Percentiles rank a stretch among this genome's conserved stretches.
Evolutionary conservation across 2,888 invertebrate genomes (phyloP).

Genomic region (Morpho achilles): DNA sequence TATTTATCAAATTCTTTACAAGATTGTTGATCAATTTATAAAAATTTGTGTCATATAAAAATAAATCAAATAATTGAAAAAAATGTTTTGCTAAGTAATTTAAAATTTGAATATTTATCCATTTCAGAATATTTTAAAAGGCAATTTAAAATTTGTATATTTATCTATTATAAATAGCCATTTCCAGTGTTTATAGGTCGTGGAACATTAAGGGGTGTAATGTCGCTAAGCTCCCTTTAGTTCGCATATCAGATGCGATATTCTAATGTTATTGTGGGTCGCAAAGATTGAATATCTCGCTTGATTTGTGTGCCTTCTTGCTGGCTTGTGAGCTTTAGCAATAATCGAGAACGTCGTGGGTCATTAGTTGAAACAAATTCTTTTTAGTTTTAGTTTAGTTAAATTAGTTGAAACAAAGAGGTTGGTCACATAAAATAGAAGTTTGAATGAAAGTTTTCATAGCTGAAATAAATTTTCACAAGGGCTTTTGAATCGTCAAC

Average conservation of each 20-base stretch:
- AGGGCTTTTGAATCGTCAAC: neutral
- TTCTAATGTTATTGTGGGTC: constrained; percentile 70
- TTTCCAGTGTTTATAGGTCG: constrained; percentile 36
- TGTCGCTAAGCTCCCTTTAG: constrained; percentile 60
- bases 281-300: constrained; percentile 70
- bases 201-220: constrained; percentile 41
- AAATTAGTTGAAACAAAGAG: constrained; percentile 2
- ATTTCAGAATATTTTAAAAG: too few species aligned
- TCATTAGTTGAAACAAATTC: constrained; percentile 7
- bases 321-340: constrained; percentile 29
- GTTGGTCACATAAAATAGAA: too few species aligned
- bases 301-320: constrained; percentile 69
- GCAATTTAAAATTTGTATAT: too few species aligned
- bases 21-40: too few species aligned
- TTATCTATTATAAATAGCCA: constrained; percentile 17
- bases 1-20: too few species aligned
- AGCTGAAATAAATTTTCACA: too few species aligned
- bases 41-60: too few species aligned
- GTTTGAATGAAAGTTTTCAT: too few species aligned
- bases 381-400: neutral
- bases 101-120: too few species aligned
- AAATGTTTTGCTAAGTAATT: too few species aligned
- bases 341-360: constrained; percentile 8
- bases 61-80: too few species aligned
- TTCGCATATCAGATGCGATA: constrained; percentile 58